Evolutionary conservation across 2,797 vertebrate genomes (phyloP), one percentile per base, ranked within the genome.

Genomic region (Lemur catta): DNA sequence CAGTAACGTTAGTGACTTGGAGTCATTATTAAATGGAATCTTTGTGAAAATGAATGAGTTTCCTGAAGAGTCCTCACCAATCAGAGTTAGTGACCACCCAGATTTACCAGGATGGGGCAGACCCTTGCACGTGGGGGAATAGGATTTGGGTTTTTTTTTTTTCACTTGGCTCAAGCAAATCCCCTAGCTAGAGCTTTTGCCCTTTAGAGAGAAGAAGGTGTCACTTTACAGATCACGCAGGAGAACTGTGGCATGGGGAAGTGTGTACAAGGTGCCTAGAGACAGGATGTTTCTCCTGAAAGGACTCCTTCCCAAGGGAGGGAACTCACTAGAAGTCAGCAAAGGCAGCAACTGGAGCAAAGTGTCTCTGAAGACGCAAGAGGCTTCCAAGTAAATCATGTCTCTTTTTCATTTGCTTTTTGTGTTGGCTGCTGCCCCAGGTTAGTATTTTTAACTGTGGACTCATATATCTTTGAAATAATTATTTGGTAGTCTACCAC

Each of bases 221-320:
- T 94, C 69, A 20, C 20, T 65, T 97, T 89, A 72, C 97, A 72
- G 48, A 14, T 90, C 74, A 71, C 57, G 95, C 74, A 75, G 35
- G 52, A 93, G 48, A 57, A 26, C 6, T 91, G 69, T 28, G 55
- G 92, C 79, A 26, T 2, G 35, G 48, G 78, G 12, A 95, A 84
- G 57, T 92, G 87, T 55, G 72, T 41, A 69, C 28, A 26, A 28
- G 61, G n/a, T 13, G 7, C 67, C 30, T n/a, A 14, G 90, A 84
- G 97, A 98, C 50, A 75, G 71, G 63, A 11, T 43, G 57, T 69
- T 82, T 79, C n/a, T 89, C 86, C 72, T 20, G 63, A 61, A 80
- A 93, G 22, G 35, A 90, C 84, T 88, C 84, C 55, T 50, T 38
- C 52, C 7, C 18, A 69, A 57, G 9, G 69, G n/a, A 6, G 28